These are phyloP conservation scores for Heterotilapia buettikoferi DNA, from an alignment of 2,113 vertebrate genomes.

Conservation along the genomic window DNA sequence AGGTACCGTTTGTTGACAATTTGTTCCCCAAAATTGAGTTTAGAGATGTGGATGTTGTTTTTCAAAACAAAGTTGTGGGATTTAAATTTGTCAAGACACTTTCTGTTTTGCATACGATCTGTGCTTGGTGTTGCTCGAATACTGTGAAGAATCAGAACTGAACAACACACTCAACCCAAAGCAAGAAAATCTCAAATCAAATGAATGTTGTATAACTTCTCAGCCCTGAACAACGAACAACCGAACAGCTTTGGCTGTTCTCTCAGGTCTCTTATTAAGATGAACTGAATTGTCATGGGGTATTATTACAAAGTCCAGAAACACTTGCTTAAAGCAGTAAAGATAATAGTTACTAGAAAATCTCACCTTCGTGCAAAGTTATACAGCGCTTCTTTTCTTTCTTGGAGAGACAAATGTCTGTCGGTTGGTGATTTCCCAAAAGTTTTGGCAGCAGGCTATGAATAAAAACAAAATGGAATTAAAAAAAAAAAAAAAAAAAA, in stretches of 20 bases:
- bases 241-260: background rate
- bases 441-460: slow-evolving; percentile 73
- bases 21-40: background rate
- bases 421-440: slow-evolving; percentile 86
- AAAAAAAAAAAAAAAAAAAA: rapidly evolving
- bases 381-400: slow-evolving; percentile 89
- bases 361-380: slow-evolving; percentile 91
- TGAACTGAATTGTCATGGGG: background rate
- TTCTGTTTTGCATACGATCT: background rate
- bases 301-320: background rate
- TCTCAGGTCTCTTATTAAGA: background rate
- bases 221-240: background rate
- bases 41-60: background rate
- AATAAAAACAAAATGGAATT: background rate
- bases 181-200: background rate
- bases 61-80: background rate
- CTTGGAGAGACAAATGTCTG: slow-evolving; percentile 92
- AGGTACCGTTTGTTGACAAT: background rate
- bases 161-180: background rate
- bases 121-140: background rate
- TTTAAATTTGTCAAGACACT: background rate
- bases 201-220: slow-evolving; percentile 1
- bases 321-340: background rate
- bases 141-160: background rate
- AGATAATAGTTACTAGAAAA: background rate